Conservation (phyloP, 2,113 vertebrate genomes). For the Cyanoramphus novaezelandiae region DNA sequence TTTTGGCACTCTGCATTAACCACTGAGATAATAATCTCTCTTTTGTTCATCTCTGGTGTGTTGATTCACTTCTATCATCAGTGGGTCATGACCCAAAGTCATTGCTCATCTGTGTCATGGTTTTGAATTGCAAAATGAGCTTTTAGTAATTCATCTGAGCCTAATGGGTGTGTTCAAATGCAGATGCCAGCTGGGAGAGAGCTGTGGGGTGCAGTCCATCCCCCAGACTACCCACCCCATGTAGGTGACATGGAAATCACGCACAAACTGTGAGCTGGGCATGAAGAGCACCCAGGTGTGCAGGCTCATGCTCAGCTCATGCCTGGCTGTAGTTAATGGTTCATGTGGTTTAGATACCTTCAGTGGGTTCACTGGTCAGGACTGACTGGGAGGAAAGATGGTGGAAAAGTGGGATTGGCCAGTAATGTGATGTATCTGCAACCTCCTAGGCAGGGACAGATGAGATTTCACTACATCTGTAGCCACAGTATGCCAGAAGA, state of each 20-base stretch:
- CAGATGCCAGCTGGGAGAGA: neutral
- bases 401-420: neutral
- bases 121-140: neutral
- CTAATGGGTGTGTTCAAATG: neutral
- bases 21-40: slow-evolving; percentile 18
- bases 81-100: neutral
- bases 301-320: neutral
- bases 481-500: neutral
- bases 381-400: neutral
- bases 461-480: neutral
- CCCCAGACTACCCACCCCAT: neutral
- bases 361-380: neutral
- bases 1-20: slow-evolving; percentile 19
- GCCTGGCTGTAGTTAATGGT: neutral
- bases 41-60: neutral
- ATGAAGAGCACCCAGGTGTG: accelerated
- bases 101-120: slow-evolving; percentile 2
- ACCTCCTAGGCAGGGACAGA: neutral
- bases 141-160: slow-evolving; percentile 13
- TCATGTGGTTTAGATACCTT: neutral
- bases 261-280: neutral
- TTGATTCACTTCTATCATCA: neutral
- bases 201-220: neutral
- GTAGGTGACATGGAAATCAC: neutral
- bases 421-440: neutral